These are phyloP conservation scores for Drosophila subpulchrella DNA, from an alignment of 1,140 invertebrate species.

Conservation along the genomic window DNA sequence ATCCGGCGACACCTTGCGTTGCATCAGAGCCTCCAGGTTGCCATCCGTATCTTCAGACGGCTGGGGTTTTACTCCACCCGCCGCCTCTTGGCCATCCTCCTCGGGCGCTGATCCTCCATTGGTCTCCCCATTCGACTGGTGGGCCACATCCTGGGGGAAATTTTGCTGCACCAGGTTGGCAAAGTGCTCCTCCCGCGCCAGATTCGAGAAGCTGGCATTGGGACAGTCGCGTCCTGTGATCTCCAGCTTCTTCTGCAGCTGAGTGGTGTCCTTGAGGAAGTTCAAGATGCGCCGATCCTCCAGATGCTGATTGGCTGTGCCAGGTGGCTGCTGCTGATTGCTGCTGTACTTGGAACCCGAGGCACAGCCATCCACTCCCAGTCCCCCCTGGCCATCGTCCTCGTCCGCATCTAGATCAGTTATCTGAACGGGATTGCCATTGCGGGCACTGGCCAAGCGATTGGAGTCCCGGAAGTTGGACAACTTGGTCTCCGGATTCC, in stretches of 20 bases:
- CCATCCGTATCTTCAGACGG: constrained; percentile 62
- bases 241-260: constrained; percentile 83
- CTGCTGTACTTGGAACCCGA: constrained; percentile 67
- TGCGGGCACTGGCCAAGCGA: constrained; percentile 65
- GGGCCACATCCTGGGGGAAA: constrained; percentile 56
- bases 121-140: constrained; percentile 34
- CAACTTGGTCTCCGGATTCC: constrained; percentile 57
- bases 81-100: constrained; percentile 53
- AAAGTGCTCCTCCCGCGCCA: constrained; percentile 83
- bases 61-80: constrained; percentile 22
- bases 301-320: constrained; percentile 72
- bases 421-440: constrained; percentile 71
- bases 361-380: constrained; percentile 63
- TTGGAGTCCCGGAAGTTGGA: constrained; percentile 73
- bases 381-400: constrained; percentile 33
- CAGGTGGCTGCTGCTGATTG: constrained; percentile 31
- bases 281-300: constrained; percentile 83
- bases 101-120: constrained; percentile 54
- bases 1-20: constrained; percentile 78
- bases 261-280: constrained; percentile 83
- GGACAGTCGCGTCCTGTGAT: constrained; percentile 79
- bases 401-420: constrained; percentile 80
- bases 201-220: constrained; percentile 82
- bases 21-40: constrained; percentile 79
- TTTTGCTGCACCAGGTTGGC: constrained; percentile 84